Percentiles rank a stretch among this genome's conserved stretches.
phyloP scores from a whole-genome alignment of 2,888 invertebrate genomes.

The Spisula subtruncata region DNA sequence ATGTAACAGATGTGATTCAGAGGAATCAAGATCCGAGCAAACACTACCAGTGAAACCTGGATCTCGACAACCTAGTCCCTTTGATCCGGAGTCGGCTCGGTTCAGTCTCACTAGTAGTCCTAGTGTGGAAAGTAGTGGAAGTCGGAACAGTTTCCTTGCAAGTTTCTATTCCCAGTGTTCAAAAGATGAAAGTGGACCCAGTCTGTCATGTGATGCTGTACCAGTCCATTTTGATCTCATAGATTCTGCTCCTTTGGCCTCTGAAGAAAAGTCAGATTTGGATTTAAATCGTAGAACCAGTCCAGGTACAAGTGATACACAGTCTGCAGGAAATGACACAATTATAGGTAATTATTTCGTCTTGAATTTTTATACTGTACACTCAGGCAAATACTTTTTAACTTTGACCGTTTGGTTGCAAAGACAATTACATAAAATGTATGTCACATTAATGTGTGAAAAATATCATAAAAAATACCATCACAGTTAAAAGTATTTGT shows the following conservation, averaged over 20 bases:
- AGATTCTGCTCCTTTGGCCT: slow-evolving; percentile 25
- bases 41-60: not conserved
- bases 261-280: slow-evolving; percentile 25
- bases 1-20: slow-evolving; percentile 23
- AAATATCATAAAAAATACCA: too few species aligned
- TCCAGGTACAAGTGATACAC: not conserved
- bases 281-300: not conserved
- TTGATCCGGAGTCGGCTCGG: slow-evolving; percentile 21
- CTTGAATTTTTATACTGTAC: not conserved
- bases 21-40: slow-evolving; percentile 31
- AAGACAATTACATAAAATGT: too few species aligned
- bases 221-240: slow-evolving; percentile 6
- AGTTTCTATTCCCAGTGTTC: not conserved
- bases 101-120: slow-evolving; percentile 1
- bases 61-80: slow-evolving; percentile 10
- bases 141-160: not conserved
- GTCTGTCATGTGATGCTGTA: not conserved
- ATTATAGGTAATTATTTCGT: not conserved
- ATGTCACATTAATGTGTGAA: too few species aligned
- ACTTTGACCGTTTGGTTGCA: too few species aligned
- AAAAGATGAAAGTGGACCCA: not conserved
- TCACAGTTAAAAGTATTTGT: too few species aligned
- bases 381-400: too few species aligned
- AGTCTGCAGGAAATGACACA: slow-evolving; percentile 32
- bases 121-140: not conserved